A percentile compares a stretch with the other conserved stretches of the same genome.
Conservation (phyloP, 2,797 vertebrate genomes). For the Lagocephalus sceleratus region DNA sequence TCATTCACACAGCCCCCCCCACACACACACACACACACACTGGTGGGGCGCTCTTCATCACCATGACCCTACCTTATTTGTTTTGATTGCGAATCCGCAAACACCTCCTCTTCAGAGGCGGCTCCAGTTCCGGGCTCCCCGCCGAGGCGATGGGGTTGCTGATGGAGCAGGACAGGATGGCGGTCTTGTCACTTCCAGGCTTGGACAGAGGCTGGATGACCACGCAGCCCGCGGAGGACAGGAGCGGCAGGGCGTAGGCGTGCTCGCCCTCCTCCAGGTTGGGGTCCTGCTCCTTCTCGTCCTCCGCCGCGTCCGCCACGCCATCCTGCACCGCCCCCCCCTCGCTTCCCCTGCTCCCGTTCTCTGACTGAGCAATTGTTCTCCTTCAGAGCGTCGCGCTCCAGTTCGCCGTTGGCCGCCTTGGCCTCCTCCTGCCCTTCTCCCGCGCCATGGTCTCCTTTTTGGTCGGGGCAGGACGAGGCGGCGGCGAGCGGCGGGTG, state of each 20-base stretch:
- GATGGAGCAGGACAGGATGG: conserved; percentile 90
- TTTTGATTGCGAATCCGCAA: conserved; percentile 99
- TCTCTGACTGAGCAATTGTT: conserved; percentile 89
- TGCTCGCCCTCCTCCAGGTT: conserved; percentile 89
- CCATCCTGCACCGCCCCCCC: conserved; percentile 79
- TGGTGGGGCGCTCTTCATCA: neutral
- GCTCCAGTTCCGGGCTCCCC: conserved; percentile 92
- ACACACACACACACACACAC: too few species aligned
- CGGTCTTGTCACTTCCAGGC: conserved; percentile 88
- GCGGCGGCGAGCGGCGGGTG: conserved; percentile 69
- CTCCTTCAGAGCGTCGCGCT: conserved; percentile 94
- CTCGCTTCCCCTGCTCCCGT: conserved; percentile 85
- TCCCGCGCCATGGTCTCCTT: conserved; percentile 41
- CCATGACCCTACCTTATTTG: conserved; percentile 82
- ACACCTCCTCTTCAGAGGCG: conserved; percentile 97
- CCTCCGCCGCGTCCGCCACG: conserved; percentile 77
- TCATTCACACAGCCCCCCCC: too few species aligned
- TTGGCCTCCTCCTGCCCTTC: conserved; percentile 63
- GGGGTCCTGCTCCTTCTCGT: conserved; percentile 86
- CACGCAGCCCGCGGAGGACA: conserved; percentile 88
- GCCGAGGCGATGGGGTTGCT: conserved; percentile 85
- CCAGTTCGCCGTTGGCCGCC: conserved; percentile 84
- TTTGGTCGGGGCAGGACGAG: conserved; percentile 65
- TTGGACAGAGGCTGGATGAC: conserved; percentile 99
- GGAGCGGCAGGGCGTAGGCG: conserved; percentile 90